Percentiles rank a stretch among this genome's conserved stretches.
Conservation (phyloP, 1,140 invertebrate species). For the Probaryconus sp. region DNA sequence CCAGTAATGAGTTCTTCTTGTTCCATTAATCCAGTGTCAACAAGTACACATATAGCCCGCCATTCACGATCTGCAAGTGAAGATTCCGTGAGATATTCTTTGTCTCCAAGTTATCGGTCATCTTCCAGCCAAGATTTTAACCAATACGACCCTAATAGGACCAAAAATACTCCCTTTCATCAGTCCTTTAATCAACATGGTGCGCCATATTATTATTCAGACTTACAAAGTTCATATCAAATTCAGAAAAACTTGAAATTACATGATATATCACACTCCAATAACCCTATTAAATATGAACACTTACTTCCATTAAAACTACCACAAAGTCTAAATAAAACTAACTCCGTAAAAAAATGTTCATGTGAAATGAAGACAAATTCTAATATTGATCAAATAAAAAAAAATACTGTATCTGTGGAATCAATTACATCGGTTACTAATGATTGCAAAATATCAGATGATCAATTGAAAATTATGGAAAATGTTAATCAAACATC, state of each 20-base stretch:
- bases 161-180: slow-evolving; percentile 13
- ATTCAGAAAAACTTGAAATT: background rate
- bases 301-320: too few relatives aligned
- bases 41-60: slow-evolving; percentile 33
- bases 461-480: too few relatives aligned
- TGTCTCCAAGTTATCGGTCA: slow-evolving; percentile 64
- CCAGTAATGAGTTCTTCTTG: slow-evolving; percentile 7
- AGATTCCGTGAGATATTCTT: slow-evolving; percentile 64
- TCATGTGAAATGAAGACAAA: too few relatives aligned
- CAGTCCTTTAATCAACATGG: slow-evolving; percentile 64
- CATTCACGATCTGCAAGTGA: slow-evolving; percentile 67
- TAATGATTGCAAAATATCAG: too few relatives aligned
- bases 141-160: slow-evolving; percentile 46
- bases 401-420: too few relatives aligned
- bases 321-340: too few relatives aligned
- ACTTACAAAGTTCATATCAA: slow-evolving; percentile 77
- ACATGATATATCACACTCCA: too few relatives aligned
- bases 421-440: too few relatives aligned
- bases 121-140: slow-evolving; percentile 70
- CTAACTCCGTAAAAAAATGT: too few relatives aligned
- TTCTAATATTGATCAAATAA: too few relatives aligned
- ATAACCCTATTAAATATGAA: too few relatives aligned
- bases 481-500: too few relatives aligned
- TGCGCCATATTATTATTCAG: slow-evolving; percentile 92
- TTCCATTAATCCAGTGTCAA: slow-evolving; percentile 4